Evolutionary conservation across 2,797 vertebrate genomes (phyloP).

Genomic region (Sciaenops ocellatus): DNA sequence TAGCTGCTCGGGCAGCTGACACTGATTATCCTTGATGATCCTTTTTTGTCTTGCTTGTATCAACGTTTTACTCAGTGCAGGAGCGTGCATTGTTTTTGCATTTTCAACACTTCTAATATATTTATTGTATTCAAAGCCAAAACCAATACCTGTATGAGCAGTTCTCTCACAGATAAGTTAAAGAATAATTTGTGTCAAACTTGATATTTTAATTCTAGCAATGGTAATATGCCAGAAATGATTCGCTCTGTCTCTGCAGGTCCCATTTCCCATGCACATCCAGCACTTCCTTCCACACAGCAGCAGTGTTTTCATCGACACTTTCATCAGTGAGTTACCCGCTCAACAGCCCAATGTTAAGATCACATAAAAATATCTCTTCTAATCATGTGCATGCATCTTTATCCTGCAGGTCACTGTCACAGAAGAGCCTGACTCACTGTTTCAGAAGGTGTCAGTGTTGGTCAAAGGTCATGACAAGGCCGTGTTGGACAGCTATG

Average conservation of each 20-base stretch:
- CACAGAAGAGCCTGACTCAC: slow-evolving; percentile 90
- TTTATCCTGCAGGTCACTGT: slow-evolving; percentile 83
- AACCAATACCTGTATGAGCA: not conserved
- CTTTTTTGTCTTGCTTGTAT: too few species aligned
- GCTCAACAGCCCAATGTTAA: not conserved
- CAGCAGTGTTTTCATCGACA: slow-evolving; percentile 51
- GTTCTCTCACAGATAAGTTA: not conserved
- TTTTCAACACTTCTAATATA: too few species aligned
- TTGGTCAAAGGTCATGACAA: slow-evolving; percentile 94
- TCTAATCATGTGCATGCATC: not conserved
- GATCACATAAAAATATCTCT: not conserved
- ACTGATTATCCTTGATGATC: too few species aligned
- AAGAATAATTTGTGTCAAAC: not conserved
- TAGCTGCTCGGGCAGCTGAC: too few species aligned
- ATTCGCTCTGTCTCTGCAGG: slow-evolving; percentile 45
- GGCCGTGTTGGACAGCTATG: slow-evolving; percentile 95
- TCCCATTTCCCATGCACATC: slow-evolving; percentile 37
- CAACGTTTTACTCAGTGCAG: too few species aligned
- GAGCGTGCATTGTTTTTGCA: too few species aligned
- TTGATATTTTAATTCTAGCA: not conserved
- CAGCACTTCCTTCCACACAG: slow-evolving; percentile 71
- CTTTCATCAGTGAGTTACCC: slow-evolving; percentile 68
- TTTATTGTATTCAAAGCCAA: too few species aligned
- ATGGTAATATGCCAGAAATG: not conserved
- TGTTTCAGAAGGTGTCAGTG: slow-evolving; percentile 91